Evolutionary conservation across 2,113 vertebrate genomes (phyloP), one percentile per base, ranked within the genome.

Genomic region (Catharus fuscescens): DNA sequence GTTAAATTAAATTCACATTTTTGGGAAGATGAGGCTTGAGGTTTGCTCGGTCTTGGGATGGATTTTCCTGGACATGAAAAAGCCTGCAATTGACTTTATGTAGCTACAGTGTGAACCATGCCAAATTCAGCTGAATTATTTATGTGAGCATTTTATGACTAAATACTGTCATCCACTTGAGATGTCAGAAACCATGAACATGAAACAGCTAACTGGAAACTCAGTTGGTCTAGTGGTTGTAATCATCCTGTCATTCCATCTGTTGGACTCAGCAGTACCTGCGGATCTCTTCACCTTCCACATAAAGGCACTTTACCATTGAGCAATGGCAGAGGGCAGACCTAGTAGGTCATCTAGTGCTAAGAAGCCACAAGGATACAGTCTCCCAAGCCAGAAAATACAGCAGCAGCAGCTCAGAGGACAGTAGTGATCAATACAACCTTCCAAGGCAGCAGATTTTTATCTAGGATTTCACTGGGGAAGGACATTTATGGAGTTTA

Each of bases 1-100:
- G 65, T 93, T 94, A 92, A 89, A 95, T 72, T 80, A 77, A 85
- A 88, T 70, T 77, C 12, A 69, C 60, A 36, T 93, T 92, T 97
- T 95, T 65, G 38, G 59, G 69, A 92, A 70, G 36, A 61, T 84
- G 52, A 89, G 40, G 12, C 23, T 93, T 71, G 60, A 94, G 67
- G 36, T 66, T 71, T 54, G 83, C 80, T 93, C 10, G 12, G 15
- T 67, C 77, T 90, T 85, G 44, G 79, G 81, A 60, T 65, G 36
- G 52, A 52, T 87, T 93, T 90, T 45, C n/a, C 50, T 16, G 14
- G 18, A 53, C 8, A 47, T 23, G 57, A 36, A 45, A 80, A 72
- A 70, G 47, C 38, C 53, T 95, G 66, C 7, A 73, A 38, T 18
- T 72, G 31, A 44, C 42, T 91, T 54, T 65, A 26, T 48, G 87